A percentile compares a stretch with the other conserved stretches of the same genome.
These are phyloP conservation scores for Chinchilla lanigera DNA, from an alignment of 2,113 vertebrate genomes.

Conservation along the genomic window DNA sequence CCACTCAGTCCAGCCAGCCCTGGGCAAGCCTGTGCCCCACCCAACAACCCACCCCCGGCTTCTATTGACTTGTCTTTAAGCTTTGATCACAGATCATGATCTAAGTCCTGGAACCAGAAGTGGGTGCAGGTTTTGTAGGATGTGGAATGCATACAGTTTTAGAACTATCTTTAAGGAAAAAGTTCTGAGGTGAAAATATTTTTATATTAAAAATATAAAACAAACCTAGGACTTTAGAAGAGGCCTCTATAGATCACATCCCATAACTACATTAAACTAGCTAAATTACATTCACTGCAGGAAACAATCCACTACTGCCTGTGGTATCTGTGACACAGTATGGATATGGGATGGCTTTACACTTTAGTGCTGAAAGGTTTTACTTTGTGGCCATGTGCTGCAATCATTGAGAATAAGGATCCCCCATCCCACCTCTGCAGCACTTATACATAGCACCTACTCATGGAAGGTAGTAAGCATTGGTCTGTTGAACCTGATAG, in stretches of 20 bases:
- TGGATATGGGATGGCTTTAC: neutral
- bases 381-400: neutral
- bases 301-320: neutral
- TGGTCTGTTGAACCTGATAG: neutral
- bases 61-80: slow-evolving; percentile 21
- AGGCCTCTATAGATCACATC: neutral
- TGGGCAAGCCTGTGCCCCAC: neutral
- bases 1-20: neutral
- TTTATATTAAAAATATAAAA: slow-evolving; percentile 14
- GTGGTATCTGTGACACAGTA: neutral
- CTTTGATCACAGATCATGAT: neutral
- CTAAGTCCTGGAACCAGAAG: neutral
- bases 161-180: neutral
- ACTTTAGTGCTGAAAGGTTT: neutral
- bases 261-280: neutral
- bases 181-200: neutral
- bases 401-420: neutral
- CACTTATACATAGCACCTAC: neutral
- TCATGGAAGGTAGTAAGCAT: too few species aligned
- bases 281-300: neutral
- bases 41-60: neutral
- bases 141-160: neutral
- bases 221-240: neutral
- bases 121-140: neutral
- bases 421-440: neutral